These are phyloP conservation scores for Parambassis ranga DNA, from an alignment of 2,797 vertebrate species.

Conservation along the genomic window DNA sequence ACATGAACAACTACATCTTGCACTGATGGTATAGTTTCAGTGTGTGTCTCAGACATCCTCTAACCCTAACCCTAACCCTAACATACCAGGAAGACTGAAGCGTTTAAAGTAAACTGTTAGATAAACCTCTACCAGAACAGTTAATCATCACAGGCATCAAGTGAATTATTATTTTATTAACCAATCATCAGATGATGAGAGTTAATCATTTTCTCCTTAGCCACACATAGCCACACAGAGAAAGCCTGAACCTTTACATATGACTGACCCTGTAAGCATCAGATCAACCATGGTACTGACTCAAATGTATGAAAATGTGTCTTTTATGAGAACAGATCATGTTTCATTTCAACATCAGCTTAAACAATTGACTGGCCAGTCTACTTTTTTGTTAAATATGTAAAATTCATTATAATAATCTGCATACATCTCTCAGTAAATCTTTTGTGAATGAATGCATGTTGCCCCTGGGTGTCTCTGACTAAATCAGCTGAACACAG, in stretches of 20 bases:
- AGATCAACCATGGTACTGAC: neutral
- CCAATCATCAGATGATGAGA: neutral
- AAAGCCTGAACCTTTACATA: neutral
- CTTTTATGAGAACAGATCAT: neutral
- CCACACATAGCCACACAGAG: no score
- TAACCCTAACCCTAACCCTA: no score
- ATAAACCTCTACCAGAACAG: neutral
- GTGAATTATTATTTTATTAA: neutral
- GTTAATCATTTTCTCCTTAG: neutral
- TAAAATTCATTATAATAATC: no score
- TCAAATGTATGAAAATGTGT: neutral
- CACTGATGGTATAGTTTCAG: no score
- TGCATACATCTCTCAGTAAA: no score
- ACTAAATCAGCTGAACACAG: conserved; percentile 9
- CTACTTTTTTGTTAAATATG: neutral
- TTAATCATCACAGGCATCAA: neutral
- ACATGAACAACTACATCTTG: no score
- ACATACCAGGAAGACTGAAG: neutral
- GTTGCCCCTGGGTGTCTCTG: conserved; percentile 10
- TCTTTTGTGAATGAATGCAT: neutral
- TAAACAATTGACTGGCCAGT: neutral
- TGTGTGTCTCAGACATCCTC: no score
- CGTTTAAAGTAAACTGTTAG: neutral
- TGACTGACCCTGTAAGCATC: neutral
- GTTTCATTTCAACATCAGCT: neutral